Percentiles rank a stretch among this genome's conserved stretches.
These are phyloP conservation scores for Nycticebus coucang DNA, from an alignment of 2,113 vertebrate genomes.

Conservation along the genomic window DNA sequence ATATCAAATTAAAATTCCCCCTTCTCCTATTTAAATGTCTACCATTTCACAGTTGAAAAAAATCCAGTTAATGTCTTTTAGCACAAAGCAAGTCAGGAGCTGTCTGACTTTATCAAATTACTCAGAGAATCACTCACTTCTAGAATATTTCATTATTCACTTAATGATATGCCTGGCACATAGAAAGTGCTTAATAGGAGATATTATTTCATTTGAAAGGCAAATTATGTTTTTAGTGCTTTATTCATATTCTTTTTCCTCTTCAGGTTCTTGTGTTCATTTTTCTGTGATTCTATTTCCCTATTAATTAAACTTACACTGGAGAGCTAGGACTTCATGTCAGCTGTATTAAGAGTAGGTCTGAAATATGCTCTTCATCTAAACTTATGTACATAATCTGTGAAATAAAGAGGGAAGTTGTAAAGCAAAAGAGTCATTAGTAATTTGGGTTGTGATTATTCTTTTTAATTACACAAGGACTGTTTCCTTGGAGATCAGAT, in stretches of 20 bases:
- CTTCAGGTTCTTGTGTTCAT: not conserved
- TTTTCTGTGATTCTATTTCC: not conserved
- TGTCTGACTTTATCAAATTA: slow-evolving; percentile 38
- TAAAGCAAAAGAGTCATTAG: not conserved
- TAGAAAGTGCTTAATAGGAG: not conserved
- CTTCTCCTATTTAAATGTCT: slow-evolving; percentile 28
- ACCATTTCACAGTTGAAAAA: not conserved
- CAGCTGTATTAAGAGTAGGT: not conserved
- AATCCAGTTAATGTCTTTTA: not conserved
- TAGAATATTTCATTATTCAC: slow-evolving; percentile 23
- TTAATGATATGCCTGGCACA: not conserved
- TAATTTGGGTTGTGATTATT: not conserved
- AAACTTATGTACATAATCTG: not conserved
- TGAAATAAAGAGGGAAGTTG: not conserved
- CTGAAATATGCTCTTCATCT: not conserved
- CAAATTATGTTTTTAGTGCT: not conserved
- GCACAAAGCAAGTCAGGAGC: not conserved
- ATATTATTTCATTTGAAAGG: slow-evolving; percentile 41
- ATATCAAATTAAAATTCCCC: slow-evolving; percentile 49
- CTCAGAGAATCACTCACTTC: slow-evolving; percentile 41
- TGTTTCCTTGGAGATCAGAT: not conserved
- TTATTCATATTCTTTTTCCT: slow-evolving; percentile 12
- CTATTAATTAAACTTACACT: slow-evolving; percentile 47
- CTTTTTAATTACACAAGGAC: not conserved
- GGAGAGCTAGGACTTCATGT: not conserved